Evolutionary conservation across 2,888 invertebrate species (phyloP).

Genomic region (Tachystola acroxantha): DNA sequence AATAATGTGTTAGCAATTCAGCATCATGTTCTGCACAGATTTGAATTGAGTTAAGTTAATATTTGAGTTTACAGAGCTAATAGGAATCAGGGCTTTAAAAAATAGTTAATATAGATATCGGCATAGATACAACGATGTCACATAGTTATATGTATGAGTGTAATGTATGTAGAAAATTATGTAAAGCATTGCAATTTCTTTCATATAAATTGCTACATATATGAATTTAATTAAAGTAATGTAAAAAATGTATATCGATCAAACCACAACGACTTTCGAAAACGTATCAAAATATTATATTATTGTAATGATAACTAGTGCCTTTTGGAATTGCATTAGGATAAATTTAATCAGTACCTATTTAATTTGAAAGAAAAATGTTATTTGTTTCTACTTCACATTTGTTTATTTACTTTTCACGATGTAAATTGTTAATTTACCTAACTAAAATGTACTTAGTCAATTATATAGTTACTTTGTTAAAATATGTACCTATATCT

Average conservation of each 20-base stretch:
- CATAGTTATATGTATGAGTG: conserved; percentile 9
- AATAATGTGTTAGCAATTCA: too few relatives aligned
- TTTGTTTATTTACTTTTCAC: too few relatives aligned
- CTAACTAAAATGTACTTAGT: too few relatives aligned
- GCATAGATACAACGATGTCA: conserved; percentile 7
- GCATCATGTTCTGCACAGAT: too few relatives aligned
- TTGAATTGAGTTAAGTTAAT: too few relatives aligned
- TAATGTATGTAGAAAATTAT: conserved; percentile 7
- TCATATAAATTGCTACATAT: too few relatives aligned
- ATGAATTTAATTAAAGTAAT: background rate
- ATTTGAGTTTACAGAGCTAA: background rate
- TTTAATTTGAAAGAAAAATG: too few relatives aligned
- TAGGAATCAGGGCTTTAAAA: conserved; percentile 1
- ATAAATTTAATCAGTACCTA: conserved; percentile 30
- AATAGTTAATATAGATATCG: background rate
- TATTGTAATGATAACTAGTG: conserved; percentile 45
- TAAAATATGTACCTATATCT: too few relatives aligned
- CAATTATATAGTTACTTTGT: too few relatives aligned
- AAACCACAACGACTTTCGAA: conserved; percentile 41
- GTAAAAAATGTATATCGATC: conserved; percentile 6
- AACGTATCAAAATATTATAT: conserved; percentile 38
- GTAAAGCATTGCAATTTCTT: too few relatives aligned
- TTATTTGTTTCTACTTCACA: too few relatives aligned
- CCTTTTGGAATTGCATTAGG: conserved; percentile 55
- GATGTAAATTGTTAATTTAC: too few relatives aligned